Conservation (phyloP, 2,888 invertebrate genomes). For the Drosophila falleni region DNA sequence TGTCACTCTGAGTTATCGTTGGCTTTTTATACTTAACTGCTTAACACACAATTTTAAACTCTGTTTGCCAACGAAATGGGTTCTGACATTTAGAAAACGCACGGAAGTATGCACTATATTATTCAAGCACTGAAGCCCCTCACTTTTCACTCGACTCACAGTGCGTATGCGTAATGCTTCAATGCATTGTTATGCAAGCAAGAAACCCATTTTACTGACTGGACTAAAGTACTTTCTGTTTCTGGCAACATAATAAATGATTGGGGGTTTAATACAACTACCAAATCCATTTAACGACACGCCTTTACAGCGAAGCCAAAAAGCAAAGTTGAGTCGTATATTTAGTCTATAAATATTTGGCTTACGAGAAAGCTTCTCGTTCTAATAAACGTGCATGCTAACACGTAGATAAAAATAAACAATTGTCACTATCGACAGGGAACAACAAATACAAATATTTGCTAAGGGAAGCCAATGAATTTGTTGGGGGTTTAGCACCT, state of each 20-base stretch:
- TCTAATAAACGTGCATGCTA: neutral
- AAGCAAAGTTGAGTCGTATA: neutral
- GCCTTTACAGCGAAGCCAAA: neutral
- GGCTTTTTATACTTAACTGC: constrained; percentile 11
- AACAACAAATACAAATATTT: constrained; percentile 9
- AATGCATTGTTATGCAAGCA: neutral
- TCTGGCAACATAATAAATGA: constrained; percentile 4
- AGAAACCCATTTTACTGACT: neutral
- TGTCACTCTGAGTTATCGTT: constrained; percentile 14
- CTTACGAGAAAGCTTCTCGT: neutral
- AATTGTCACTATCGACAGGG: neutral
- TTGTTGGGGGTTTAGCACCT: neutral
- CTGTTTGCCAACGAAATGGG: constrained; percentile 12
- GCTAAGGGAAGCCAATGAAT: neutral
- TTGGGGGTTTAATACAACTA: neutral
- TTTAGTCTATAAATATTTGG: neutral
- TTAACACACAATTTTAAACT: constrained; percentile 27
- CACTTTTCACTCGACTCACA: constrained; percentile 6
- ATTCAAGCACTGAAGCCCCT: constrained; percentile 1
- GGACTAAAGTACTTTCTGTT: neutral
- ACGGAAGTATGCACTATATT: constrained; percentile 18
- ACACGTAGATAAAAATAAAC: constrained; percentile 1
- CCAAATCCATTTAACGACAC: neutral
- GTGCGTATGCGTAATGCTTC: constrained; percentile 38
- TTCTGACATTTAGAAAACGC: constrained; percentile 1